Base-by-base conservation (phyloP, 2,888 invertebrate species). In the Carabus problematicus region DNA sequence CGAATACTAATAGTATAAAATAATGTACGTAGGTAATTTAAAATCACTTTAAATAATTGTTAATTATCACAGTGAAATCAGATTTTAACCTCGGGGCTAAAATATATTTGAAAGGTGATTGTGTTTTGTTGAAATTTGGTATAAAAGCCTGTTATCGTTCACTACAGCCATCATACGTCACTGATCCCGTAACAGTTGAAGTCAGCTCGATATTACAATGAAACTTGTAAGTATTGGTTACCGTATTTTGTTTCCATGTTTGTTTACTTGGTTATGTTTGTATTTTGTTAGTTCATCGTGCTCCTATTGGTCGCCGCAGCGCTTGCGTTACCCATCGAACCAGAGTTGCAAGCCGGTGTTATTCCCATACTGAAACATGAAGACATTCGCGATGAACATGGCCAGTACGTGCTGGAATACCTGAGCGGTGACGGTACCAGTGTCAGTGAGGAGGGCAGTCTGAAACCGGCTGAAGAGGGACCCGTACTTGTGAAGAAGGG, bases 401-500 rank as follows among this genome's bases (percentile, higher is more conserved):
- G 19, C 42, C 59, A 59, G 42, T 67, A 67, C 52, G 16, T 14
- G 0, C 12, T 52, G 12, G 49, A 60, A 14, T 67, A 60, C 19
- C 8, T 41, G 8, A 16, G 49, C 6, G 67, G 52, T 9, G 67
- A 67, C 42, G 67, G 67, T 6, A 67, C 67, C 49, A 11, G 14
- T 8, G 52, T 67, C 18, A 14, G 29, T 11, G 67, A 67, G 14
- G 19, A 60, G 18, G 67, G 67, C 4, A n/a, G n/a, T 4, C 18
- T 41, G n/a, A 43, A 52, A 12, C 18, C 52, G 1, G 84, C 83
- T 3, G 64, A 79, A 1, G 82, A 84, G 1, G 76, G 79, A 71
- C 82, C 82, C 61, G 82, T 78, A 8, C 1, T 82, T 1, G 76
- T 73, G 1, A 82, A 84, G 70, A 77, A 77, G 1, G 85, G 85